A percentile compares a stretch with the other conserved stretches of the same genome.
These are phyloP conservation scores for Gibbula magus DNA, from an alignment of 2,888 invertebrate genomes.

Conservation along the genomic window DNA sequence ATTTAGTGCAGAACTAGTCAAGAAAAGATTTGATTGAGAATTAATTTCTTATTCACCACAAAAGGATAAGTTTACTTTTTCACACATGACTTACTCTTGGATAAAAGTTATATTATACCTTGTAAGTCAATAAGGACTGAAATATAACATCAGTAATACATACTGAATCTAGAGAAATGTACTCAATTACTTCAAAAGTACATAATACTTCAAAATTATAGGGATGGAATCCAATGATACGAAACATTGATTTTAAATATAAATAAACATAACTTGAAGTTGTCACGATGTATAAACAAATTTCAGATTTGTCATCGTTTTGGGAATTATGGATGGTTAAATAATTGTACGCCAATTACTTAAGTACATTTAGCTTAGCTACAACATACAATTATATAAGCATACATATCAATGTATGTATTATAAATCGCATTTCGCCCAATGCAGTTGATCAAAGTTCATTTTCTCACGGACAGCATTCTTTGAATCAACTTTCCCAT, in stretches of 20 bases:
- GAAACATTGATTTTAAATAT: background rate
- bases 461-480: slow-evolving; percentile 16
- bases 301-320: background rate
- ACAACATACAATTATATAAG: background rate
- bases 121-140: no score
- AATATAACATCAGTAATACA: no score
- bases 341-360: background rate
- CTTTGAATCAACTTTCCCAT: slow-evolving; percentile 4
- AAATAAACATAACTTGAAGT: no score
- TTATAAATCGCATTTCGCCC: background rate
- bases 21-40: no score
- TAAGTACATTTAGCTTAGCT: background rate
- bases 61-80: no score
- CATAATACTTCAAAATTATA: background rate
- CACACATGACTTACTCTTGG: no score
- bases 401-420: background rate
- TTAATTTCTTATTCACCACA: no score
- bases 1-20: no score
- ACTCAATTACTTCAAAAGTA: background rate
- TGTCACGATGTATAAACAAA: background rate
- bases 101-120: no score
- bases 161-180: background rate
- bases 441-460: slow-evolving; percentile 1
- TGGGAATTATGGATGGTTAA: background rate
- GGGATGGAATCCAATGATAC: background rate